phyloP scores from a whole-genome alignment of 2,888 invertebrate genomes.

The Palloptera scutellata region DNA sequence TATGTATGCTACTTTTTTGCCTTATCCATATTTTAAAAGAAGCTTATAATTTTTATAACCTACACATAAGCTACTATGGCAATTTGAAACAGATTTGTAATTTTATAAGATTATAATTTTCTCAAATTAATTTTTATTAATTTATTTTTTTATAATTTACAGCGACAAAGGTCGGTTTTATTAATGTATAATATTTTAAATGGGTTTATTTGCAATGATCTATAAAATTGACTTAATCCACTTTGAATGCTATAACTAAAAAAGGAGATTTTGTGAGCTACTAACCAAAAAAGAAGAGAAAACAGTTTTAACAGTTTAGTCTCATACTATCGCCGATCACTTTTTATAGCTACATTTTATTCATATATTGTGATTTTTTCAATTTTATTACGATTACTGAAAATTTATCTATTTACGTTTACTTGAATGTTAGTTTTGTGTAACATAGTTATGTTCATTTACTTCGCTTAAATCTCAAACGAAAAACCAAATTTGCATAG shows the following conservation, averaged over 20 bases:
- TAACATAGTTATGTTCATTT: conserved; percentile 64
- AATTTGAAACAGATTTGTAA: too few relatives aligned
- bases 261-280: conserved; percentile 10
- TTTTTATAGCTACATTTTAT: background rate
- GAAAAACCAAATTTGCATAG: conserved; percentile 37
- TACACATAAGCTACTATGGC: too few relatives aligned
- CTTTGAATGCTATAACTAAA: conserved; percentile 27
- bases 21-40: too few relatives aligned
- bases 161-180: conserved; percentile 42
- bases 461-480: conserved; percentile 63
- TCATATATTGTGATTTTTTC: conserved; percentile 18
- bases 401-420: conserved; percentile 57
- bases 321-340: too few relatives aligned
- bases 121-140: background rate
- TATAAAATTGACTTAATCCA: conserved; percentile 49
- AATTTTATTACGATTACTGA: conserved; percentile 41
- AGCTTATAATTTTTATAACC: too few relatives aligned
- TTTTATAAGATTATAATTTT: too few relatives aligned
- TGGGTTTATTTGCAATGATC: conserved; percentile 57
- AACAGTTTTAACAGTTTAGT: background rate
- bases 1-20: too few relatives aligned
- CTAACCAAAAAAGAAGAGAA: conserved; percentile 18
- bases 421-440: conserved; percentile 59
- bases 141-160: conserved; percentile 41
- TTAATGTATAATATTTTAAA: conserved; percentile 20